Percentiles rank a stretch among this genome's conserved stretches.
These are phyloP conservation scores for Molossus molossus DNA, from an alignment of 2,797 vertebrate genomes.

Conservation along the genomic window DNA sequence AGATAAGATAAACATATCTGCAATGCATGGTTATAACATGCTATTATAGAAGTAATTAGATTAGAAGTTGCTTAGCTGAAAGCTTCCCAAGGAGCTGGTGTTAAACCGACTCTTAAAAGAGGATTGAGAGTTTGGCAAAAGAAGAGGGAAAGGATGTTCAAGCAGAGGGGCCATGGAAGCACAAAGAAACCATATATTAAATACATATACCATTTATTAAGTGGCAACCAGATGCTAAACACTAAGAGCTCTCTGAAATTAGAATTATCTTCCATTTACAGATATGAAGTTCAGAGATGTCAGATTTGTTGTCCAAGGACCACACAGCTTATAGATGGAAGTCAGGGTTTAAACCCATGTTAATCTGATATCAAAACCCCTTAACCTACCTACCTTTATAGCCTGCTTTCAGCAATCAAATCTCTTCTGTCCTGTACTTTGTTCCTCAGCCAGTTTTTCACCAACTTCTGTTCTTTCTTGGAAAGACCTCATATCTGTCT, in stretches of 20 bases:
- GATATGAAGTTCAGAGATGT: not conserved
- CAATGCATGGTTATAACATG: not conserved
- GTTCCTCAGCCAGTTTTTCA: conserved; percentile 11
- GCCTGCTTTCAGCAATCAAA: conserved; percentile 36
- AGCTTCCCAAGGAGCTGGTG: conserved; percentile 12
- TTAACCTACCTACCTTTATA: not conserved
- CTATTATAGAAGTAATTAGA: conserved; percentile 37
- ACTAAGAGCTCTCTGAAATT: not conserved
- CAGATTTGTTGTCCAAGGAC: not conserved
- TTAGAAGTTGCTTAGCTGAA: not conserved
- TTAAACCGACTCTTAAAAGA: conserved; percentile 35
- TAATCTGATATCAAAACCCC: conserved; percentile 28
- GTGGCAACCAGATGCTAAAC: not conserved
- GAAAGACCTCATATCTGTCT: not conserved
- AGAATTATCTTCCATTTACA: conserved; percentile 65
- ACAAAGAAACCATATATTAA: not conserved
- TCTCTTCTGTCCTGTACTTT: conserved; percentile 22
- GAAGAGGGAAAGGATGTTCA: not conserved
- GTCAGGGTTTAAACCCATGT: conserved; percentile 2
- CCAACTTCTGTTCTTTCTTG: conserved; percentile 19
- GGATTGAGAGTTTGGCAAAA: conserved; percentile 33
- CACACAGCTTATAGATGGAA: not conserved
- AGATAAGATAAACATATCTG: conserved; percentile 1
- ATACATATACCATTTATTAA: not conserved
- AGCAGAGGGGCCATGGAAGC: not conserved